Conservation (phyloP, 2,113 vertebrate species). For the Tamias sibiricus region DNA sequence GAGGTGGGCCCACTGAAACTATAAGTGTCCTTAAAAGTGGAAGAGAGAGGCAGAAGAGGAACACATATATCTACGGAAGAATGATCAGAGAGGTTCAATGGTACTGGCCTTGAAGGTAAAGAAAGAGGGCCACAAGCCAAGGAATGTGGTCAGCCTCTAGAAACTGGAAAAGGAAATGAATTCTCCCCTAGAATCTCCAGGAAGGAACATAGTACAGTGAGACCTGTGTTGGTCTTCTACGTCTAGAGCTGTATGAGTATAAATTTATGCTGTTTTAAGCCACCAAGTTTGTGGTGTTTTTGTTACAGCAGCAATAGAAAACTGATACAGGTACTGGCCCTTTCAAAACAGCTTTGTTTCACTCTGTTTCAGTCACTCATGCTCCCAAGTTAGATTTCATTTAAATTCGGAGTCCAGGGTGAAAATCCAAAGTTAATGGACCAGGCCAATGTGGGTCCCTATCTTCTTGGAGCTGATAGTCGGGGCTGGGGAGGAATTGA, state of each 20-base stretch:
- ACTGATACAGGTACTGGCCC: neutral
- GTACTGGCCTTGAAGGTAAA: neutral
- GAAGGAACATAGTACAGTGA: neutral
- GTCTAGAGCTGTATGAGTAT: neutral
- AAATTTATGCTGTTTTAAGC: neutral
- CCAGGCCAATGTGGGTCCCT: neutral
- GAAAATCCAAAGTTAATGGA: neutral
- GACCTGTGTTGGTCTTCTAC: neutral
- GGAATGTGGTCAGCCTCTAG: neutral
- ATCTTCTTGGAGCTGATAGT: neutral
- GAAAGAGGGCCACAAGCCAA: neutral
- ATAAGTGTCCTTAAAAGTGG: neutral
- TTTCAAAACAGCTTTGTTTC: neutral
- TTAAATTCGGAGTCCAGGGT: neutral
- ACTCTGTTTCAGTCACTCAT: neutral
- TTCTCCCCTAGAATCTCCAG: neutral
- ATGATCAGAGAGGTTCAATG: neutral
- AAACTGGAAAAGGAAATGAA: slow-evolving; percentile 9
- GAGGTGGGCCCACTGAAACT: neutral
- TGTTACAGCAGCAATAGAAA: neutral
- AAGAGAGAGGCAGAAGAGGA: neutral
- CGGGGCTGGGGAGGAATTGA: neutral
- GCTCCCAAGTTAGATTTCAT: neutral
- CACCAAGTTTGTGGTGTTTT: neutral
- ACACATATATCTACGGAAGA: neutral